phyloP scores from a whole-genome alignment of 2,113 vertebrate species.

The Oreochromis niloticus region DNA sequence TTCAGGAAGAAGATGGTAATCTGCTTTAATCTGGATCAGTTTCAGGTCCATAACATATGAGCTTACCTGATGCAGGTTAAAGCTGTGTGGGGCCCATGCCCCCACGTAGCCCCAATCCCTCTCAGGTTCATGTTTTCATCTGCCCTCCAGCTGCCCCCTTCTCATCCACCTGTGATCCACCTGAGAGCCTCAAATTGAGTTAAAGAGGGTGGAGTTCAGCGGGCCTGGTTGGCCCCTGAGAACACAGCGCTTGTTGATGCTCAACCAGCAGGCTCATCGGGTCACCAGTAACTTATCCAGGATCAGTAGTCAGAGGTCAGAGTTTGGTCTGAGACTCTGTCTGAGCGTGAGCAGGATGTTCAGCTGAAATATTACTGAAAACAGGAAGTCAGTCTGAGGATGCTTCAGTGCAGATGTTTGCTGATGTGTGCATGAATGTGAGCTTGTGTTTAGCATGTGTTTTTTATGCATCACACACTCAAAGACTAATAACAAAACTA shows the following conservation, averaged over 20 bases:
- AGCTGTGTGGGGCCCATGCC: not conserved
- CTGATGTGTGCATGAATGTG: not conserved
- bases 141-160: not conserved
- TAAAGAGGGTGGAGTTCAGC: not conserved
- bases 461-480: not conserved
- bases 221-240: not conserved
- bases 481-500: not conserved
- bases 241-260: conserved; percentile 15
- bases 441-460: not conserved
- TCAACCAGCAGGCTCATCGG: not conserved
- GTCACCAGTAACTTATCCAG: not conserved
- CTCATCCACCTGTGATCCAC: not conserved
- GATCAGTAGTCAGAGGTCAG: not conserved
- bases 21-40: not conserved
- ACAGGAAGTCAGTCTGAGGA: not conserved
- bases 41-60: not conserved
- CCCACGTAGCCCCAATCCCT: not conserved
- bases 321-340: not conserved
- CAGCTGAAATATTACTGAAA: not conserved
- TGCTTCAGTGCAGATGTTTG: not conserved
- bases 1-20: not conserved
- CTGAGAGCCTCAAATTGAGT: not conserved
- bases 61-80: not conserved
- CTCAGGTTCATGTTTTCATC: not conserved
- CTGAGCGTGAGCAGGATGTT: not conserved